Evolutionary conservation across 2,797 vertebrate genomes (phyloP).

Genomic region (Platalea minor): DNA sequence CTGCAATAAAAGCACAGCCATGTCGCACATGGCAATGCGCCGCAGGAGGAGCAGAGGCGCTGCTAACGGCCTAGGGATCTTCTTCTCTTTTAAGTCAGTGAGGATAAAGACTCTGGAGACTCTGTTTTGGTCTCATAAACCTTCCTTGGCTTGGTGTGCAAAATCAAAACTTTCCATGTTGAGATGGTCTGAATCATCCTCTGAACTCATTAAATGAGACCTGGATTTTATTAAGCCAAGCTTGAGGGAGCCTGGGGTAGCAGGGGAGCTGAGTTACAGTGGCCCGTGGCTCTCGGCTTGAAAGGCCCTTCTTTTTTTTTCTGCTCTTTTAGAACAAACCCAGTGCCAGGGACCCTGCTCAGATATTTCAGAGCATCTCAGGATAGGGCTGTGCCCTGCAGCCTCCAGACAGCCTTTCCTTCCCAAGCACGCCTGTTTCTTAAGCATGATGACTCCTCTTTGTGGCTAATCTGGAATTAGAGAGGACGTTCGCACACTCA

Average conservation of each 20-base stretch:
- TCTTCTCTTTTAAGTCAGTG: neutral
- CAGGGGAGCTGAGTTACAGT: neutral
- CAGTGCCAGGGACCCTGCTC: neutral
- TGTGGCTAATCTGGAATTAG: conserved; percentile 53
- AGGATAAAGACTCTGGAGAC: neutral
- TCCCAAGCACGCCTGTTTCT: neutral
- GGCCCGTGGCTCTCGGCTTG: neutral
- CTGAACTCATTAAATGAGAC: neutral
- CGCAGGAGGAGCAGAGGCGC: neutral
- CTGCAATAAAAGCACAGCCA: neutral
- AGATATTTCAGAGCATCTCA: neutral
- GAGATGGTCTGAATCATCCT: neutral
- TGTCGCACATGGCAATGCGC: accelerated
- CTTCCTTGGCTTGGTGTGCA: neutral
- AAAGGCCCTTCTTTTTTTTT: neutral
- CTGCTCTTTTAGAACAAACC: neutral
- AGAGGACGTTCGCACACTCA: neutral
- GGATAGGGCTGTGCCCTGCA: neutral
- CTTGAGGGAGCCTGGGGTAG: neutral
- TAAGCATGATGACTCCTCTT: conserved; percentile 1
- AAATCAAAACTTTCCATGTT: neutral
- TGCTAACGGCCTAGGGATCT: neutral
- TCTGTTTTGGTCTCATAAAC: neutral
- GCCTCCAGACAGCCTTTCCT: neutral
- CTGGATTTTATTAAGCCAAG: neutral